Conservation (phyloP, 1,140 invertebrate genomes). For the Drosophila yakuba region DNA sequence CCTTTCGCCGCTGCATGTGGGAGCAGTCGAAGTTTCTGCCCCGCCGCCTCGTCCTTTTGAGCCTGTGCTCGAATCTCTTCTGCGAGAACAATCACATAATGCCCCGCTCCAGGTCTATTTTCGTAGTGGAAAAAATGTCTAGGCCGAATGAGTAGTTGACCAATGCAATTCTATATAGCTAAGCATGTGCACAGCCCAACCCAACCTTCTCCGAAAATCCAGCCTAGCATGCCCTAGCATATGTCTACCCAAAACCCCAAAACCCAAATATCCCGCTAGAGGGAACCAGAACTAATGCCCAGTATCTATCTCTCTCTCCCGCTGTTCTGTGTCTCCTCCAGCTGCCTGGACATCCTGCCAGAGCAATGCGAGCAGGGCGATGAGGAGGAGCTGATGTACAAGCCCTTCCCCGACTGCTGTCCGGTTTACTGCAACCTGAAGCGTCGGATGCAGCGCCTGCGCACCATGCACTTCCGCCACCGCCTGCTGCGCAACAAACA, state of each 20-base stretch:
- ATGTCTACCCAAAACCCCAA: too few relatives aligned
- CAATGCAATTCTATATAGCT: constrained; percentile 45
- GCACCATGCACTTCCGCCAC: constrained; percentile 79
- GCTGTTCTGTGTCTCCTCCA: constrained; percentile 35
- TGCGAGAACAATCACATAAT: constrained; percentile 83
- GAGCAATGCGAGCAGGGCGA: constrained; percentile 82
- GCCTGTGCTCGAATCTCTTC: constrained; percentile 78
- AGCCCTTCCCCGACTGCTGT: constrained; percentile 81
- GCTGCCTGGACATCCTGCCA: constrained; percentile 82
- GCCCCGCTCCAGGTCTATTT: constrained; percentile 84
- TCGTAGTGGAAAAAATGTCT: constrained; percentile 84
- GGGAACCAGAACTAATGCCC: constrained; percentile 46
- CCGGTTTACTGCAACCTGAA: constrained; percentile 83
- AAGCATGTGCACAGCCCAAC: constrained; percentile 13
- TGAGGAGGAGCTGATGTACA: constrained; percentile 83
- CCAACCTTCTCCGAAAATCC: too few relatives aligned
- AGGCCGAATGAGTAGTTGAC: constrained; percentile 84
- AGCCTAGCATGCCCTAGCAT: constrained; percentile 18
- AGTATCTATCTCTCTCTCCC: background rate
- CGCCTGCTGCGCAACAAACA: constrained; percentile 75
- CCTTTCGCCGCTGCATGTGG: constrained; percentile 83
- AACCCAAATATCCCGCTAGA: too few relatives aligned
- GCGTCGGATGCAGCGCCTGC: constrained; percentile 78
- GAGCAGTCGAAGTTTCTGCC: constrained; percentile 82
- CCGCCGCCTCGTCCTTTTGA: constrained; percentile 74